These are phyloP conservation scores for Zosterops borbonicus DNA, from an alignment of 2,113 vertebrate species.

Conservation along the genomic window DNA sequence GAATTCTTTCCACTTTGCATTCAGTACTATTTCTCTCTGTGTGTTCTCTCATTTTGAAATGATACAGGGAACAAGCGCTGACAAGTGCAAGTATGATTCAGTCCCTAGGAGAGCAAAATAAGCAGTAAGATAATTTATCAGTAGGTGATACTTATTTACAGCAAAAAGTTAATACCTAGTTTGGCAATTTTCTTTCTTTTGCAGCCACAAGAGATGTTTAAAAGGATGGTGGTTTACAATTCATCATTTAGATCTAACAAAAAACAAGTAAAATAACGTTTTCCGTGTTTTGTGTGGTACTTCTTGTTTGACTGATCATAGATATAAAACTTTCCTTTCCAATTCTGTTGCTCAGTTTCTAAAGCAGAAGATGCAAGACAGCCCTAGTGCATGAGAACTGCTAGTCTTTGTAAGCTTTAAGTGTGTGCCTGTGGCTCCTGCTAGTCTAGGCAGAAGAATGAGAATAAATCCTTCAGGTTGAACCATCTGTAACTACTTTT, in stretches of 20 bases:
- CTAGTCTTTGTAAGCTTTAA: neutral
- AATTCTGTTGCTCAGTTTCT: neutral
- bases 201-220: conserved; percentile 97
- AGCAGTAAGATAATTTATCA: neutral
- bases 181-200: conserved; percentile 73
- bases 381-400: conserved; percentile 34
- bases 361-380: neutral
- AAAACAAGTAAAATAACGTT: conserved; percentile 81
- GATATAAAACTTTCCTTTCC: neutral
- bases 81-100: neutral
- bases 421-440: neutral
- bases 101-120: neutral
- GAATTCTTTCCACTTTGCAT: neutral
- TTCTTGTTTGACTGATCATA: conserved; percentile 7
- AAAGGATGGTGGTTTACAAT: conserved; percentile 99
- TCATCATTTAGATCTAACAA: conserved; percentile 90
- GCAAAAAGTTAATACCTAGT: conserved; percentile 16
- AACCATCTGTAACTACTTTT: neutral
- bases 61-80: neutral
- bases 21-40: neutral
- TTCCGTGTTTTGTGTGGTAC: conserved; percentile 17
- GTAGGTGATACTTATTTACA: neutral
- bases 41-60: neutral
- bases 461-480: neutral
- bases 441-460: neutral